Percentiles rank a stretch among this genome's conserved stretches.
phyloP scores from a whole-genome alignment of 2,113 vertebrate genomes.

The Hyperopisus bebe region DNA sequence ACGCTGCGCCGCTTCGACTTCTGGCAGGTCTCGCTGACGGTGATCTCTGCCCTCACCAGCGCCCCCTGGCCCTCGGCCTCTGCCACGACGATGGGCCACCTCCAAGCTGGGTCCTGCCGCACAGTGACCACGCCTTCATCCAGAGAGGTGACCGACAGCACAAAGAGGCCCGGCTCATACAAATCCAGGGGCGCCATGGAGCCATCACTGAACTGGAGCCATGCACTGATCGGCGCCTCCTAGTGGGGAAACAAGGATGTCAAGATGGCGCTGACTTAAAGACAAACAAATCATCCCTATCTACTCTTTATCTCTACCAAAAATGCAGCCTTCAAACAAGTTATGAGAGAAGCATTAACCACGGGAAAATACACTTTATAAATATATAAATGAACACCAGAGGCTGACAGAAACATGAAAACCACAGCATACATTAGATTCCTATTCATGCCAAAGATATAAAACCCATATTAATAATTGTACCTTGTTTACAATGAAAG shows the following conservation, averaged over 20 bases:
- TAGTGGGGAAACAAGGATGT: slow-evolving; percentile 52
- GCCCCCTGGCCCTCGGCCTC: slow-evolving; percentile 84
- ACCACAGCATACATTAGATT: not conserved
- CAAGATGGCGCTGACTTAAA: too few species aligned
- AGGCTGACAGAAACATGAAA: not conserved
- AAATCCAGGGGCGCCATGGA: slow-evolving; percentile 83
- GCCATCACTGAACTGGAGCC: slow-evolving; percentile 95
- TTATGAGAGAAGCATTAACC: not conserved
- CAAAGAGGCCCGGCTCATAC: slow-evolving; percentile 77
- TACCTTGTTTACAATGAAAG: not conserved
- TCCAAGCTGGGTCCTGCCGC: slow-evolving; percentile 53
- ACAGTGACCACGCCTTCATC: slow-evolving; percentile 72
- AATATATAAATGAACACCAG: not conserved
- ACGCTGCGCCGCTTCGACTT: slow-evolving; percentile 87
- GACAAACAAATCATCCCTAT: not conserved
- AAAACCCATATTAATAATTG: not conserved
- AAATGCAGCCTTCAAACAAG: not conserved
- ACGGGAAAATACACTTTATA: not conserved
- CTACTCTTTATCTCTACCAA: not conserved
- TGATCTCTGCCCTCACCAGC: slow-evolving; percentile 83
- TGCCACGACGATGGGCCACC: slow-evolving; percentile 73
- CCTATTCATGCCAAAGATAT: not conserved
- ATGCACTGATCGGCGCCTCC: slow-evolving; percentile 87
- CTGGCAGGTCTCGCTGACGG: slow-evolving; percentile 82
- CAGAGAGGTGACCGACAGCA: slow-evolving; percentile 75